A percentile compares a stretch with the other conserved stretches of the same genome.
These are phyloP conservation scores for Harpagifer antarcticus DNA, from an alignment of 2,797 vertebrate genomes.

Conservation along the genomic window DNA sequence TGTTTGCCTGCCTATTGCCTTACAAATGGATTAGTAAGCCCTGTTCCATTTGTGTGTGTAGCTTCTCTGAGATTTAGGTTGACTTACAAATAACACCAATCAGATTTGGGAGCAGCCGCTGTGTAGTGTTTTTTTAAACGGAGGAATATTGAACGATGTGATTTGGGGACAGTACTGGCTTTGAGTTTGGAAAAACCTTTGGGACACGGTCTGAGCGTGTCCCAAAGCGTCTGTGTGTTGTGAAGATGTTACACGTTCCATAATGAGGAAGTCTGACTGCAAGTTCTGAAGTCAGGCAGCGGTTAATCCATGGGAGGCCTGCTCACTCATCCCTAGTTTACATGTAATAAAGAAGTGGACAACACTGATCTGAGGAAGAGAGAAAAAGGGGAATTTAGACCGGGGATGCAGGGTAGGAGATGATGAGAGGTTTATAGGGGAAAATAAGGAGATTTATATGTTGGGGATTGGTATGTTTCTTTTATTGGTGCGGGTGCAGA, in stretches of 20 bases:
- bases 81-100: conserved; percentile 83
- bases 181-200: conserved; percentile 33
- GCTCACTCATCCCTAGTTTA: conserved; percentile 58
- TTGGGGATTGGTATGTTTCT: background rate
- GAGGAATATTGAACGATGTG: conserved; percentile 62
- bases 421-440: background rate
- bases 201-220: background rate
- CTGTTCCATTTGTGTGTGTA: conserved; percentile 78
- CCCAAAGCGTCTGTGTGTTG: conserved; percentile 6
- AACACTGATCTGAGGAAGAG: conserved; percentile 25
- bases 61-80: conserved; percentile 79
- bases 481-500: background rate
- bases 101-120: conserved; percentile 79
- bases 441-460: background rate
- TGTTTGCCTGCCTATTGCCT: conserved; percentile 83
- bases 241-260: conserved; percentile 44
- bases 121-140: conserved; percentile 59
- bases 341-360: conserved; percentile 37
- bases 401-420: background rate
- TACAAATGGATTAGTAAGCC: conserved; percentile 84
- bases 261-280: conserved; percentile 60
- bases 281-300: conserved; percentile 62
- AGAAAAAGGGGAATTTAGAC: conserved; percentile 18
- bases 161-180: conserved; percentile 55
- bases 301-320: conserved; percentile 70